Percentiles rank a stretch among this genome's conserved stretches.
phyloP scores from a whole-genome alignment of 2,797 vertebrate genomes.

The Pangasius sanitwongsei region DNA sequence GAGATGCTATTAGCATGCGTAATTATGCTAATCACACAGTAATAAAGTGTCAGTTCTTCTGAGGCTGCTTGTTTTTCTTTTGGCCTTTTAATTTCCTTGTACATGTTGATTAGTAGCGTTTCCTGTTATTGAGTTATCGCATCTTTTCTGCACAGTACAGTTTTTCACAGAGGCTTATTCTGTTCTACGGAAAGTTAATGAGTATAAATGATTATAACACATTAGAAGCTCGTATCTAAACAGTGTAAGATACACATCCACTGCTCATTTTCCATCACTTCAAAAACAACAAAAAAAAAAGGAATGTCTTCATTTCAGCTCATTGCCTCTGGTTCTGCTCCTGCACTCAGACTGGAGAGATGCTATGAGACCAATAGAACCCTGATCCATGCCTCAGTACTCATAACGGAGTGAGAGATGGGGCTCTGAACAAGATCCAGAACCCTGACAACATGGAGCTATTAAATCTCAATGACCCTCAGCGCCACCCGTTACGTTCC shows the following conservation, averaged over 20 bases:
- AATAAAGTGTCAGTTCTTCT: slow-evolving; percentile 99
- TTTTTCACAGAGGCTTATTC: not conserved
- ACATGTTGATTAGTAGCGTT: slow-evolving; percentile 78
- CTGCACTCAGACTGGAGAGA: slow-evolving; percentile 32
- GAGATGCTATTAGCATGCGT: slow-evolving; percentile 99
- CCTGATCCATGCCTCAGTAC: slow-evolving; percentile 34
- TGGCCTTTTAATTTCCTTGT: slow-evolving; percentile 94
- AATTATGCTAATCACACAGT: slow-evolving; percentile 99
- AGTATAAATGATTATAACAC: slow-evolving; percentile 55
- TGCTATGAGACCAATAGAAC: slow-evolving; percentile 29
- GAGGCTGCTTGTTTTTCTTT: slow-evolving; percentile 78
- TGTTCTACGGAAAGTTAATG: not conserved
- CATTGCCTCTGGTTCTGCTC: slow-evolving; percentile 40
- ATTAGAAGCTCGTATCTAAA: not conserved
- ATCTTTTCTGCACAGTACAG: not conserved
- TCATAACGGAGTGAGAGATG: slow-evolving; percentile 22
- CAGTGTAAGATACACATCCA: not conserved
- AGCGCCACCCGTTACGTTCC: slow-evolving; percentile 39
- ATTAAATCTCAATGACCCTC: slow-evolving; percentile 46
- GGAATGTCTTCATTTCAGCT: slow-evolving; percentile 38
- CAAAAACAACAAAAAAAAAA: slow-evolving; percentile 20
- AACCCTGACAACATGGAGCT: slow-evolving; percentile 41
- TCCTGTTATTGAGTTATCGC: not conserved
- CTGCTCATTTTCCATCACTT: slow-evolving; percentile 23
- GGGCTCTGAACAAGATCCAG: slow-evolving; percentile 44